phyloP scores from a whole-genome alignment of 2,888 invertebrate genomes.

The Xestobium rufovillosum region DNA sequence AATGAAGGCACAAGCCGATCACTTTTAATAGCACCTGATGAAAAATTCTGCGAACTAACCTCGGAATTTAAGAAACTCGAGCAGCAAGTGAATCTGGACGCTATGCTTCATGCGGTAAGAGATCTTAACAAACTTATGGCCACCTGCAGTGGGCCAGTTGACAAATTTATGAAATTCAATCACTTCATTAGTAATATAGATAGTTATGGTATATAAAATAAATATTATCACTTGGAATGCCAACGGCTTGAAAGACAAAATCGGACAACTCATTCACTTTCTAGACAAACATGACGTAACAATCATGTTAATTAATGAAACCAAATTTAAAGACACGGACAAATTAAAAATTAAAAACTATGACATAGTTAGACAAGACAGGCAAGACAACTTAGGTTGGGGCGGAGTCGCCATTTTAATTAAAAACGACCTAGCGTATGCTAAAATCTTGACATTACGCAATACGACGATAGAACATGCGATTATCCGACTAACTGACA shows the following conservation, averaged over 20 bases:
- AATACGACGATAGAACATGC: neutral
- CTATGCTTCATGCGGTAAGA: no score
- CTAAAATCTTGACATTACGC: neutral
- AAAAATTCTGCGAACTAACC: no score
- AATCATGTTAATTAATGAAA: slow-evolving; percentile 9
- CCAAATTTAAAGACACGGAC: slow-evolving; percentile 4
- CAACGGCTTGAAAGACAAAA: neutral
- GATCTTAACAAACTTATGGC: no score
- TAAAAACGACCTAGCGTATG: slow-evolving; percentile 5
- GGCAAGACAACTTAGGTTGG: neutral
- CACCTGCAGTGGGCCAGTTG: no score
- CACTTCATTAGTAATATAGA: no score
- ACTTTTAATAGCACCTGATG: no score
- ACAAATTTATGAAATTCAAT: no score
- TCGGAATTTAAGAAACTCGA: no score
- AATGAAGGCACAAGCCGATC: no score
- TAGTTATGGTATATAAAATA: no score
- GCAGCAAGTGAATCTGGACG: no score
- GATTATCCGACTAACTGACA: neutral
- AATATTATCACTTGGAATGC: no score
- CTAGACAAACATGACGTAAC: slow-evolving; percentile 6
- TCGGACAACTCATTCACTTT: neutral
- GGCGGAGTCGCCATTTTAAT: slow-evolving; percentile 11
- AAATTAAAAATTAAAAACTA: slow-evolving; percentile 8
- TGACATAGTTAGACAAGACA: slow-evolving; percentile 7